These are phyloP conservation scores for Heliothis virescens DNA, from an alignment of 1,140 invertebrate species.

Conservation along the genomic window DNA sequence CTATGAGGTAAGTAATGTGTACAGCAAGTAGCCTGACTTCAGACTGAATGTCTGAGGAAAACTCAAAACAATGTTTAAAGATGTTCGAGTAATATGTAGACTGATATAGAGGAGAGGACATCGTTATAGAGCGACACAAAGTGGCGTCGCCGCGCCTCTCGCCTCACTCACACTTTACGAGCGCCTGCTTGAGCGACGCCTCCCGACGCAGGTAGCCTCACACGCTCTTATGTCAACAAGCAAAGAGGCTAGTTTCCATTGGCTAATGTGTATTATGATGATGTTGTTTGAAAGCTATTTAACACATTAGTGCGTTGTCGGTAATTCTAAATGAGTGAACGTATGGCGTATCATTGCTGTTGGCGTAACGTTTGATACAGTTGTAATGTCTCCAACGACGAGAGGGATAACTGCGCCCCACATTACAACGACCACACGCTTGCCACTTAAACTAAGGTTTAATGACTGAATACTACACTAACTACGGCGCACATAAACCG, in stretches of 20 bases:
- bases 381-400: not conserved
- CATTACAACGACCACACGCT: not conserved
- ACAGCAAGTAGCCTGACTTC: too few species aligned
- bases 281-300: slow-evolving; percentile 25
- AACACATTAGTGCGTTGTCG: slow-evolving; percentile 16
- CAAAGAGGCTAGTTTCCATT: not conserved
- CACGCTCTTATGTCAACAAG: not conserved
- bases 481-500: too few species aligned
- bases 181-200: not conserved
- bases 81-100: not conserved
- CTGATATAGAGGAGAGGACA: not conserved
- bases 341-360: slow-evolving; percentile 5
- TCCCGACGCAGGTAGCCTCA: not conserved
- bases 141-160: not conserved
- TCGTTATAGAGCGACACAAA: not conserved
- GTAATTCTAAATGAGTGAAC: slow-evolving; percentile 28
- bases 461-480: not conserved
- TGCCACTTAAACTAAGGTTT: slow-evolving; percentile 12
- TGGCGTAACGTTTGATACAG: not conserved
- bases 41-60: too few species aligned
- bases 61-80: too few species aligned
- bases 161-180: not conserved
- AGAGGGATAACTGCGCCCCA: not conserved
- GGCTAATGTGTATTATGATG: not conserved
- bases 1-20: too few species aligned